phyloP scores from a whole-genome alignment of 2,888 invertebrate genomes.

The Aphodius sticticus region DNA sequence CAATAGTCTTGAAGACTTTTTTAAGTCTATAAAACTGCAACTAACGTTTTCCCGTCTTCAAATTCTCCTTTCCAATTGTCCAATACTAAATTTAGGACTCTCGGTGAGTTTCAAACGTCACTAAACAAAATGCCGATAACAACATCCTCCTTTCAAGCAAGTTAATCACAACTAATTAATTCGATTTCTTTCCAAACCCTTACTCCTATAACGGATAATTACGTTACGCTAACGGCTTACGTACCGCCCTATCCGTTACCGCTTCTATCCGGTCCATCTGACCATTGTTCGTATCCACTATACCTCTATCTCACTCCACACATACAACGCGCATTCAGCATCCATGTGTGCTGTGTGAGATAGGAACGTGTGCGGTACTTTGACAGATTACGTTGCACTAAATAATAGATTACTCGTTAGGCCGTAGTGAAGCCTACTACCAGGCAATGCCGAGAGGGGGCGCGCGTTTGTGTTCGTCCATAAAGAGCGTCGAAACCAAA shows the following conservation, averaged over 20 bases:
- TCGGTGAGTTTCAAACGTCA: no score
- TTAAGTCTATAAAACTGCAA: no score
- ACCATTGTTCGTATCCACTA: conserved; percentile 26
- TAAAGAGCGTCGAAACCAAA: background rate
- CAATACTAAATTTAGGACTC: no score
- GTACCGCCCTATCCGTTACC: background rate
- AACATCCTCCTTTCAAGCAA: background rate
- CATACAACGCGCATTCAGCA: conserved; percentile 24
- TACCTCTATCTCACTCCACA: conserved; percentile 15
- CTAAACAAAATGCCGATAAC: no score
- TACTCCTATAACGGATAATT: background rate
- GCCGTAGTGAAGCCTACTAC: background rate
- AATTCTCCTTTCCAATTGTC: no score
- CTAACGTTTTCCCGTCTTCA: no score
- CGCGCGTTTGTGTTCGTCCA: background rate
- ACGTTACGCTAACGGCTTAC: background rate
- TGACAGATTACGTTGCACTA: conserved; percentile 56
- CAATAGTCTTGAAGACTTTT: no score
- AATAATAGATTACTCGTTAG: conserved; percentile 53
- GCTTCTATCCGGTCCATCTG: background rate
- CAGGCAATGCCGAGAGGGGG: background rate
- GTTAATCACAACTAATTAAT: background rate
- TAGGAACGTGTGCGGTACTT: conserved; percentile 54
- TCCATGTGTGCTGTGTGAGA: conserved; percentile 48
- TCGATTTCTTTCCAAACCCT: background rate